phyloP scores from a whole-genome alignment of 1,140 invertebrate genomes.

The Armadillidium nasatum region DNA sequence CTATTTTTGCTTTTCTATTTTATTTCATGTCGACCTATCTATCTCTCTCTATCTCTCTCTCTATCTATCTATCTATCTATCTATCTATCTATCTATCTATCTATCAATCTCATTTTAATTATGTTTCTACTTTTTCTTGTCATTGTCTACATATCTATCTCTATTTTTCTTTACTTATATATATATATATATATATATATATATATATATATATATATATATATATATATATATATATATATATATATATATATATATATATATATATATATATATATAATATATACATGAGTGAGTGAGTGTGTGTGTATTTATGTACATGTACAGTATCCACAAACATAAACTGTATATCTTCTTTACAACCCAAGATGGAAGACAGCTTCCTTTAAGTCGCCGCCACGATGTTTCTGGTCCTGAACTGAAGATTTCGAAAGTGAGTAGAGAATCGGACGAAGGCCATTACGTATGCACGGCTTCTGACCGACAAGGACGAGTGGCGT shows the following conservation, averaged over 20 bases:
- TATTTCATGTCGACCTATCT: no score
- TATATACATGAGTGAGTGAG: background rate
- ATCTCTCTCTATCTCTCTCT: no score
- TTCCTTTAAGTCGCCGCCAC: constrained; percentile 51
- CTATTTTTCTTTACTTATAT: no score
- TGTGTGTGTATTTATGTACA: background rate
- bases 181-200: no score
- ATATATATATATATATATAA: constrained; percentile 12
- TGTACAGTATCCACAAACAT: no score
- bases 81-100: no score
- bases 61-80: no score
- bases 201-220: constrained; percentile 26
- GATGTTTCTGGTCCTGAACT: constrained; percentile 48
- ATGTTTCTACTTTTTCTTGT: no score
- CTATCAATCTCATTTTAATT: no score
- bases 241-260: constrained; percentile 10
- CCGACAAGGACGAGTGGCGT: constrained; percentile 38
- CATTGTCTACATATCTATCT: no score
- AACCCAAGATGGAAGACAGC: constrained; percentile 41
- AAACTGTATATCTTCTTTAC: no score
- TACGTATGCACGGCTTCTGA: constrained; percentile 45
- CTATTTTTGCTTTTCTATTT: no score
- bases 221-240: constrained; percentile 18
- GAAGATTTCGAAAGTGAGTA: constrained; percentile 50
- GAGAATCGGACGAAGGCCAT: constrained; percentile 36